These are phyloP conservation scores for Rhopalosiphum maidis DNA, from an alignment of 1,140 invertebrate genomes.

Conservation along the genomic window DNA sequence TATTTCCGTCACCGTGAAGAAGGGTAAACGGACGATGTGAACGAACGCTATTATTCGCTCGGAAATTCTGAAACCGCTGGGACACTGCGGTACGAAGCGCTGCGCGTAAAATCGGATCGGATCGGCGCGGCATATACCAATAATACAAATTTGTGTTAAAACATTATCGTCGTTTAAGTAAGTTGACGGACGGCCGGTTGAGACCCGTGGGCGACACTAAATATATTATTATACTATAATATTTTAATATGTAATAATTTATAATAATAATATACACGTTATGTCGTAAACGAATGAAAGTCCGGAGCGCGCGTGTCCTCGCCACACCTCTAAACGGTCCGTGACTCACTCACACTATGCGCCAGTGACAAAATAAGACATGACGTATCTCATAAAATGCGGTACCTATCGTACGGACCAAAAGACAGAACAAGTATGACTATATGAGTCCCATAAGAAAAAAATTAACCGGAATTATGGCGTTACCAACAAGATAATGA, in stretches of 20 bases:
- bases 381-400: neutral
- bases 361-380: neutral
- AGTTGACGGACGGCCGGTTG: neutral
- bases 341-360: neutral
- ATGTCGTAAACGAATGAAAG: constrained; percentile 32
- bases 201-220: neutral
- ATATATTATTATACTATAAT: neutral
- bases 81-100: neutral
- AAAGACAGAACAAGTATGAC: too few relatives aligned
- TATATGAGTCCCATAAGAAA: neutral
- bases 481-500: too few relatives aligned
- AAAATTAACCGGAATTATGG: neutral
- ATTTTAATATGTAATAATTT: neutral
- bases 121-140: neutral
- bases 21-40: neutral
- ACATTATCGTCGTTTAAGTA: neutral
- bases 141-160: neutral
- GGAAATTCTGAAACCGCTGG: neutral
- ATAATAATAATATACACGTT: constrained; percentile 11
- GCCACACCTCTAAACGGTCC: constrained; percentile 18
- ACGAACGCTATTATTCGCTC: neutral
- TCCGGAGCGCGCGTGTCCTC: constrained; percentile 14
- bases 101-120: neutral
- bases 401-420: too few relatives aligned
- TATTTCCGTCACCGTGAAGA: neutral